Evolutionary conservation across 1,140 invertebrate species (phyloP).

Genomic region (Scaptomyza hsui): DNA sequence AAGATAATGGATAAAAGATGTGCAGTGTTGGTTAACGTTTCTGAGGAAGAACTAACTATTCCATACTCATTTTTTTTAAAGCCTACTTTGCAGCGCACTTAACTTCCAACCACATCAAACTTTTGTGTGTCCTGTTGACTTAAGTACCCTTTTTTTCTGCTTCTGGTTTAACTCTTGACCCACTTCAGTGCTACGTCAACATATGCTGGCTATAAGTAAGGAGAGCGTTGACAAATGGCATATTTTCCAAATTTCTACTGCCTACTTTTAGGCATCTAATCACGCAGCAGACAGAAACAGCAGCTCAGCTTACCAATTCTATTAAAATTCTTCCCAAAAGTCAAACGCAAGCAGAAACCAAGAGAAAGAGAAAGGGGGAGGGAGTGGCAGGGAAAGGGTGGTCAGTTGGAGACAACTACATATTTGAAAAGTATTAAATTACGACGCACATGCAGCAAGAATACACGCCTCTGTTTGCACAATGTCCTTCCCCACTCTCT

Average conservation of each 20-base stretch:
- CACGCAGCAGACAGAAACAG: conserved; percentile 29
- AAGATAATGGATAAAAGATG: too few relatives aligned
- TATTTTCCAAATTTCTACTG: conserved; percentile 59
- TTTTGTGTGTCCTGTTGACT: conserved; percentile 42
- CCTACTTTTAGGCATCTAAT: conserved; percentile 75
- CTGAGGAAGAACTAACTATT: too few relatives aligned
- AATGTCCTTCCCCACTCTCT: conserved; percentile 54
- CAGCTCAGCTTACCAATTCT: conserved; percentile 78
- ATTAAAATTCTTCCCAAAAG: conserved; percentile 78
- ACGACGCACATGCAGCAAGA: conserved; percentile 43
- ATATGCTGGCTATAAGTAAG: neutral
- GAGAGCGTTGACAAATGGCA: conserved; percentile 19
- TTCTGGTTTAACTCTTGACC: conserved; percentile 16
- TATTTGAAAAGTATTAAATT: conserved; percentile 82
- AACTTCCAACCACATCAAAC: conserved; percentile 15
- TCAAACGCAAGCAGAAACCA: conserved; percentile 41
- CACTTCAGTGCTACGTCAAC: neutral
- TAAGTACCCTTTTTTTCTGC: conserved; percentile 4
- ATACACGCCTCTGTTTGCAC: conserved; percentile 75
- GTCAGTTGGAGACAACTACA: conserved; percentile 58
- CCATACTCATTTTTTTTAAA: too few relatives aligned
- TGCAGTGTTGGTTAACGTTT: too few relatives aligned
- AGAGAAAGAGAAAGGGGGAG: neutral
- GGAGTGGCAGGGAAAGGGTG: neutral
- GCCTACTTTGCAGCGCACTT: conserved; percentile 22